These are phyloP conservation scores for Phrynosoma blainvillii DNA, from an alignment of 2,113 vertebrate species.

Conservation along the genomic window DNA sequence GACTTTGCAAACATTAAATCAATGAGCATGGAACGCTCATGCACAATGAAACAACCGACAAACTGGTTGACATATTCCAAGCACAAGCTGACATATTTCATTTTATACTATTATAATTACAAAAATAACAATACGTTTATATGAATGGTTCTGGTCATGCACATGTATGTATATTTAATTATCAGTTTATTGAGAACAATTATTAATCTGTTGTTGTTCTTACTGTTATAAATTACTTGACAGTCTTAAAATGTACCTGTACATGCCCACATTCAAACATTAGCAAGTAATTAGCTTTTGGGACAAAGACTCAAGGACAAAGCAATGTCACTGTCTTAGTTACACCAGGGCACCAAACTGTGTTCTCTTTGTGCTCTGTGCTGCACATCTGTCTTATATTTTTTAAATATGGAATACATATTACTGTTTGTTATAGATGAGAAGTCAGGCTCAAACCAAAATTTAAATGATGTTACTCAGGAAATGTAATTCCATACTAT, in stretches of 20 bases:
- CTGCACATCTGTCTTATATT: constrained; percentile 6
- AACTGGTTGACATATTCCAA: too few relatives aligned
- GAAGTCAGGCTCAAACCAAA: neutral
- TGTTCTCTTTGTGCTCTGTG: neutral
- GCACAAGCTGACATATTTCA: neutral
- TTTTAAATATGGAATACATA: neutral
- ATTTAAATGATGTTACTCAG: neutral
- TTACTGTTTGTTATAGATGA: neutral
- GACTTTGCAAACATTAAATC: neutral
- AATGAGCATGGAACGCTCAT: too few relatives aligned
- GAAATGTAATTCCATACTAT: neutral
- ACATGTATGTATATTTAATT: neutral
- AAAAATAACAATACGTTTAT: neutral
- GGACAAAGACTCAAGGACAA: neutral
- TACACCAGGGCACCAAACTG: neutral
- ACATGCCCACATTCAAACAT: neutral
- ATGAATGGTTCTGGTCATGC: neutral
- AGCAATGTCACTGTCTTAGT: neutral
- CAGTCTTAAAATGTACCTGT: neutral
- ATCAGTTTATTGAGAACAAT: neutral
- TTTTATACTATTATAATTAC: neutral
- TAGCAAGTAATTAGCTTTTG: neutral
- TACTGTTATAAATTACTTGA: neutral
- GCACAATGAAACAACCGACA: neutral
- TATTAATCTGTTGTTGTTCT: neutral